Evolutionary conservation across 2,888 invertebrate species (phyloP), one percentile per base, ranked within the genome.

Genomic region (Xylota sylvarum): DNA sequence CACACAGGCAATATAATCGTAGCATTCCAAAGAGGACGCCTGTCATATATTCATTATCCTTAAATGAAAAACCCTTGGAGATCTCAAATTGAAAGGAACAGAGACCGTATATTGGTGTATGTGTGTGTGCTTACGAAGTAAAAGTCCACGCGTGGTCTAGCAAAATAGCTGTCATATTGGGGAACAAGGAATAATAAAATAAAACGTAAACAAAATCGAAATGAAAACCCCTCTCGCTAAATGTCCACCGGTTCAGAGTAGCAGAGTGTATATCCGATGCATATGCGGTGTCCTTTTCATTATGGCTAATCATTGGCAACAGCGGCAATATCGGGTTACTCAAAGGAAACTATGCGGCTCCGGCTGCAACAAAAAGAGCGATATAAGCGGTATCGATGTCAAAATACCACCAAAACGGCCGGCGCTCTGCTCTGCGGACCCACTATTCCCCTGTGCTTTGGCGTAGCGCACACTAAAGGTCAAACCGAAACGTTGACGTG

Each of bases 21-120:
- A 27, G 10, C 27, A 84, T 65, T 74, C 50, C 17, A 48, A 83
- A 89, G 89, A 90, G 91, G 91, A 90, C 91, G 90, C 89, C 89
- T 91, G 91, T 91, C 91, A 91, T 91, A 88, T 88, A 73, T 74
- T 86, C 78, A 78, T 86, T 86, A 86, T 86, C 86, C 86, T 86
- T 86, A 82, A 86, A 73, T 58, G 69, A 77, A 86, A 82, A 78
- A 4, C 72, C 82, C 76, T 86, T 72, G 67, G 72, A 73, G 81
- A 82, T 67, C 72, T 65, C 48, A 17, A 56, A 37, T 50, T 56
- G 50, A 60, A 62, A 62, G 56, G 37, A 72, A 72, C 37, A 60
- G 46, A 70, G 62, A 82, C 58, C 14, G 37, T 56, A 46, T 23
- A 30, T 27, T 50, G 65, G 14, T 72, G 52, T 43, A 40, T 52